Evolutionary conservation across 2,888 invertebrate species (phyloP), one percentile per base, ranked within the genome.

Genomic region (Orthonevra nobilis): DNA sequence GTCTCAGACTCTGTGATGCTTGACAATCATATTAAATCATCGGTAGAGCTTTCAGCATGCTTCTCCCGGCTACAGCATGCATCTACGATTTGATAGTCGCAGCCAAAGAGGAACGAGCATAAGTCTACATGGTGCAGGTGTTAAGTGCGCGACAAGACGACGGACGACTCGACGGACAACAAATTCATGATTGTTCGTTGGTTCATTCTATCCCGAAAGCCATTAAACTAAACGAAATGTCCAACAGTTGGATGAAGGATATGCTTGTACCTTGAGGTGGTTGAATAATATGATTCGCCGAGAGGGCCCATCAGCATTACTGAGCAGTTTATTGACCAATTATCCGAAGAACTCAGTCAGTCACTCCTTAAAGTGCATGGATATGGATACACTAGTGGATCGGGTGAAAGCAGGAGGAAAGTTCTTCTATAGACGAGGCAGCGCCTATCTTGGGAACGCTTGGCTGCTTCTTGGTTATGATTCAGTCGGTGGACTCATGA

Each of bases 11-110:
- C 44, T 14, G 66, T 30, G 46, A 58, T 61, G 50, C 79, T 79
- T 73, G 79, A 79, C 79, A 79, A 79, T 79, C 73, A 56, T 73
- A 61, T 79, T 79, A 79, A 79, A 79, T 79, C 79, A 73, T 79
- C 66, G 68, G 46, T 30, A 32, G 10, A 46, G 52, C 63, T 58
- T 42, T 48, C 56, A 52, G 46, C 52, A 23, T 15, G 6, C 15
- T 6, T 5, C 28, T 28, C 52, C 44, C 42, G 40, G 15, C 28
- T 19, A 23, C 12, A 52, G 32, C 58, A 48, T 72, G 54, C 32
- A 44, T 34, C 38, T 38, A 73, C 60, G 79, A 79, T 79, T 73
- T 73, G 79, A 79, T 79, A 79, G 73, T 79, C 73, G 54, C 14
- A n/a, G n/a, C n/a, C n/a, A n/a, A n/a, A n/a, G 46, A 30, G 56